Base-by-base conservation (phyloP, 2,888 invertebrate genomes). In the Electrophaes corylata region DNA sequence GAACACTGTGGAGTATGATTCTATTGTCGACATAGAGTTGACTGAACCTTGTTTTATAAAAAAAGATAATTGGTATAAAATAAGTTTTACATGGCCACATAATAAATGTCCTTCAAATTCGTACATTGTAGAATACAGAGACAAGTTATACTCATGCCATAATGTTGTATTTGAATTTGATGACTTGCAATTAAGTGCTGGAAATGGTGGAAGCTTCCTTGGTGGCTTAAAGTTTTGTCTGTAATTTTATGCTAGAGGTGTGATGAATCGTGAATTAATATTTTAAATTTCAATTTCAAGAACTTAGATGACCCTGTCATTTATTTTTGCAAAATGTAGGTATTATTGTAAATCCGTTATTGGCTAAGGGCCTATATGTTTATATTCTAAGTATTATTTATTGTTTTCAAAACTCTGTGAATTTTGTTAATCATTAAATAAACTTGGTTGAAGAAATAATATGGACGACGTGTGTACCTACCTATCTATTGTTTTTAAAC, bases 181-280 rank as follows among this genome's bases (percentile, higher is more conserved):
- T 65, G 92, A 92, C 64, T 69, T 84, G 55, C 71, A 75, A 35
- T 67, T 76, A 35, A 66, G 71, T 60, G 67, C 80, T 57, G 76
- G 80, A 35, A 78, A 73, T 61, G 74, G 76, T 66, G 90, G 91
- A 16, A 90, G 91, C 72, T 91, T 91, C 66, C 75, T 92, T 20
- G 83, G 80, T 69, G 88, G 87, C 1, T 73, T 92, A 55, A 90
- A 87, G 69, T 92, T 83, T 79, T 89, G 91, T 72, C 72, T 91
- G 65, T 92, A 78, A 81, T 43, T 52, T 33, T 26, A 37, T 16
- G 31, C 8, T 41, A 23, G n/a, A 35, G 10, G n/a, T n/a, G n/a
- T n/a, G 10, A 45, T 44, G 26, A 10, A 10, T 2, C 10, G 10
- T 10, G 1, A 6, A 29, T 10, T 10, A 10, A 1, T 6, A 29